A percentile compares a stretch with the other conserved stretches of the same genome.
These are phyloP conservation scores for Terrapene triunguis DNA, from an alignment of 2,113 vertebrate species.

Conservation along the genomic window DNA sequence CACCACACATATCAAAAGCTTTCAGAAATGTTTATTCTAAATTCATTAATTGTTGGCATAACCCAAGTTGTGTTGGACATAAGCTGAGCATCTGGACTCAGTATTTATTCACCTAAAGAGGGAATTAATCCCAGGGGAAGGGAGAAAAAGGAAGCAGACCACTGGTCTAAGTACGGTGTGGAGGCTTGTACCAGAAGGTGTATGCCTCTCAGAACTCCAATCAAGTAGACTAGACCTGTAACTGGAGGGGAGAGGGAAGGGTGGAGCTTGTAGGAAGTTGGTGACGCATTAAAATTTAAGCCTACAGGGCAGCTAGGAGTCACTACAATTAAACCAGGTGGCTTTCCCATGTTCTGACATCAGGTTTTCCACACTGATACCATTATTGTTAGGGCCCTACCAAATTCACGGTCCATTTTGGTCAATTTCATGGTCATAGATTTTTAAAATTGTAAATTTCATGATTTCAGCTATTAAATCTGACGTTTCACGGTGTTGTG, in stretches of 20 bases:
- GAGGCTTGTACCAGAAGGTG: neutral
- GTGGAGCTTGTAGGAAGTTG: neutral
- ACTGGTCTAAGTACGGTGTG: neutral
- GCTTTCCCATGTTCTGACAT: neutral
- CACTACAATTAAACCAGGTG: neutral
- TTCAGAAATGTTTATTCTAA: neutral
- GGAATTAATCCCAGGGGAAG: neutral
- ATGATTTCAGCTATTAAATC: too few species aligned
- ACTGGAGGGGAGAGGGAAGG: neutral
- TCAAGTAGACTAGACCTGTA: neutral
- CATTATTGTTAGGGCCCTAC: neutral
- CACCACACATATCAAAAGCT: rapidly evolving
- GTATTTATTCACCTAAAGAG: neutral
- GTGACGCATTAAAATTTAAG: neutral
- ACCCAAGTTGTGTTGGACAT: rapidly evolving
- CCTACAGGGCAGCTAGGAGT: neutral
- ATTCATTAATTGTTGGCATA: neutral
- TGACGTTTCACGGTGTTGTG: too few species aligned
- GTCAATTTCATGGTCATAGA: too few species aligned
- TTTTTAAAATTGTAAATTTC: too few species aligned
- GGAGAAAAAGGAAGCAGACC: neutral
- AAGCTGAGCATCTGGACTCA: rapidly evolving
- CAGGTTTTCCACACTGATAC: neutral
- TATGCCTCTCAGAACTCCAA: neutral
- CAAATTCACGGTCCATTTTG: too few species aligned